Evolutionary conservation across 2,888 invertebrate species (phyloP).

Genomic region (Epinotia ramella): DNA sequence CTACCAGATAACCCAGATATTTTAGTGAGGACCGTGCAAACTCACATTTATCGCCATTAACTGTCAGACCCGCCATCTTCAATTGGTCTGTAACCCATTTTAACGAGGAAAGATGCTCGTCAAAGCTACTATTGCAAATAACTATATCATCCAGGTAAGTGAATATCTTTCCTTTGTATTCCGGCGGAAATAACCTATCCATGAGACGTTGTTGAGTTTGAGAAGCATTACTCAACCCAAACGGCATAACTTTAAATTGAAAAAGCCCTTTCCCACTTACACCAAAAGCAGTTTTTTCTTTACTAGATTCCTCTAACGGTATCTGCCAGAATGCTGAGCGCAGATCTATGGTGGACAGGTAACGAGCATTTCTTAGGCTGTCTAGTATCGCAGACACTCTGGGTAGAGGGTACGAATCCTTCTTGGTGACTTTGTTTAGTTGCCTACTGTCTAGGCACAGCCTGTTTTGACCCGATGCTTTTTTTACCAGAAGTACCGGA

Average conservation of each 20-base stretch:
- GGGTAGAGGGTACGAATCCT: too few species aligned
- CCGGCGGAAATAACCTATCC: too few species aligned
- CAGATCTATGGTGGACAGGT: not conserved
- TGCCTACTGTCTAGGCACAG: too few species aligned
- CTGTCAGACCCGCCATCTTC: not conserved
- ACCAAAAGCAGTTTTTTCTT: not conserved
- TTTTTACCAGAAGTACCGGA: too few species aligned
- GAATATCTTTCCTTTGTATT: too few species aligned
- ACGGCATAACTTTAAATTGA: too few species aligned
- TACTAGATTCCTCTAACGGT: not conserved
- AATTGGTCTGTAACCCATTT: not conserved
- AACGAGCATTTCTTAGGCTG: not conserved
- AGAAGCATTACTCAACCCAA: too few species aligned
- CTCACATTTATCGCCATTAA: not conserved
- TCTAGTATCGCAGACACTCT: not conserved
- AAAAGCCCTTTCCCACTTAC: not conserved
- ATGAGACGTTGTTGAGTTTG: too few species aligned
- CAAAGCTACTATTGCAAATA: too few species aligned
- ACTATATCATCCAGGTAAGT: too few species aligned
- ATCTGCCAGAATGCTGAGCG: slow-evolving; percentile 1
- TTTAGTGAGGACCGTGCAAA: slow-evolving; percentile 5
- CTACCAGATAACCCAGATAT: slow-evolving; percentile 9
- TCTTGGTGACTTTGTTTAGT: too few species aligned
- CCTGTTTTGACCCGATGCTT: too few species aligned
- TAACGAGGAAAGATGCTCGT: not conserved